These are phyloP conservation scores for Sciaenops ocellatus DNA, from an alignment of 2,797 vertebrate genomes.

Conservation along the genomic window DNA sequence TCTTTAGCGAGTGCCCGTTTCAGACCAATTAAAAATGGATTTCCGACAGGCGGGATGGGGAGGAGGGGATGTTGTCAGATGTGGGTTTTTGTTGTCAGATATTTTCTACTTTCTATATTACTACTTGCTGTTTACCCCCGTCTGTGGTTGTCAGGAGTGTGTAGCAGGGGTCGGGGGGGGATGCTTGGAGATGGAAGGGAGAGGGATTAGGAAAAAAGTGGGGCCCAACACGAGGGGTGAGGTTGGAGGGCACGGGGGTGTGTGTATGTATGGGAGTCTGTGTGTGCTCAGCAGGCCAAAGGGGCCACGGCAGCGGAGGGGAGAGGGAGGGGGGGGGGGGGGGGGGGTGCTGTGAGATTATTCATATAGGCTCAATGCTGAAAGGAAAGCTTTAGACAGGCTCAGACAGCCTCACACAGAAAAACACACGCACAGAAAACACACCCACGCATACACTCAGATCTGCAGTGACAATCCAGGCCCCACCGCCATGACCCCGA, in stretches of 20 bases:
- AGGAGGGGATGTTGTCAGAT: slow-evolving; percentile 70
- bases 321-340: not conserved
- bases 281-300: slow-evolving; percentile 65
- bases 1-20: slow-evolving; percentile 47
- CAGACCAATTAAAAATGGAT: slow-evolving; percentile 75
- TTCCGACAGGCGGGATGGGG: slow-evolving; percentile 58
- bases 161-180: slow-evolving; percentile 36
- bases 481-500: slow-evolving; percentile 75
- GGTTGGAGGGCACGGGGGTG: slow-evolving; percentile 16
- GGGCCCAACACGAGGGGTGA: slow-evolving; percentile 47
- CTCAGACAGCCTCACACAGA: slow-evolving; percentile 51
- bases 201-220: slow-evolving; percentile 52
- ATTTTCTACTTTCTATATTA: slow-evolving; percentile 64
- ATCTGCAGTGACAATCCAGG: slow-evolving; percentile 76
- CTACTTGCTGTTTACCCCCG: slow-evolving; percentile 57
- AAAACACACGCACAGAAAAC: slow-evolving; percentile 49
- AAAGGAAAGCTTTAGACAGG: slow-evolving; percentile 76
- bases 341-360: slow-evolving; percentile 66
- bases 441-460: slow-evolving; percentile 68
- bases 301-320: slow-evolving; percentile 34
- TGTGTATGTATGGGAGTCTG: slow-evolving; percentile 61
- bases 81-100: slow-evolving; percentile 77
- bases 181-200: slow-evolving; percentile 16
- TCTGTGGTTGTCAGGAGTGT: slow-evolving; percentile 64
- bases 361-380: slow-evolving; percentile 72